These are phyloP conservation scores for Melanostigma gelatinosum DNA, from an alignment of 2,113 vertebrate genomes.

Conservation along the genomic window DNA sequence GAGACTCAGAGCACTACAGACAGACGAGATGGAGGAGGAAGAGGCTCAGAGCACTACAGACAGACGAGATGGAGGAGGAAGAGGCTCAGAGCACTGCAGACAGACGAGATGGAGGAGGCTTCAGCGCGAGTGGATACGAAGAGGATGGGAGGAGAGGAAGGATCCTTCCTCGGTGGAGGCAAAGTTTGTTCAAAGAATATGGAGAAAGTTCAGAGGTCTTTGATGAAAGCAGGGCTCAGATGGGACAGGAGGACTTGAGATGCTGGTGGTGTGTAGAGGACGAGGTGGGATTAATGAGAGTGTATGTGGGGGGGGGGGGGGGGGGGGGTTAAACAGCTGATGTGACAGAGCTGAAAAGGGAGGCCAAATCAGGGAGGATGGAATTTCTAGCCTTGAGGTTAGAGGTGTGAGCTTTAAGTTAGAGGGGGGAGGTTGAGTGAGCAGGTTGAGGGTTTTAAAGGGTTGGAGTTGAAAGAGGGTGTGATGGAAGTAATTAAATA, in stretches of 20 bases:
- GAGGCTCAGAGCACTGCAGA: constrained; percentile 22
- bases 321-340: constrained; percentile 52
- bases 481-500: constrained; percentile 78
- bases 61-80: constrained; percentile 9
- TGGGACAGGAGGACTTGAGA: constrained; percentile 9
- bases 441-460: constrained; percentile 48
- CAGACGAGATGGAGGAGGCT: constrained; percentile 12
- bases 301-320: background rate
- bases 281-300: constrained; percentile 16
- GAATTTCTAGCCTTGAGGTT: constrained; percentile 56
- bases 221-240: background rate
- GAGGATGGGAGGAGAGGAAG: constrained; percentile 2
- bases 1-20: background rate
- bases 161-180: background rate
- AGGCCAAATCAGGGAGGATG: constrained; percentile 22
- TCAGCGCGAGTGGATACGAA: constrained; percentile 13
- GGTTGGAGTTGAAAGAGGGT: constrained; percentile 41
- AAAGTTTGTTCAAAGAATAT: background rate
- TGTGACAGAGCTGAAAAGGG: constrained; percentile 39
- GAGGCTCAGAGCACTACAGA: background rate
- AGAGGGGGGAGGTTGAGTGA: constrained; percentile 43
- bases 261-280: background rate
- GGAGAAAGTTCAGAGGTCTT: constrained; percentile 5
- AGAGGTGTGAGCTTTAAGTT: constrained; percentile 48
- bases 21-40: constrained; percentile 1